Base-by-base conservation (phyloP, 2,888 invertebrate species). In the Pristionchus mayeri region DNA sequence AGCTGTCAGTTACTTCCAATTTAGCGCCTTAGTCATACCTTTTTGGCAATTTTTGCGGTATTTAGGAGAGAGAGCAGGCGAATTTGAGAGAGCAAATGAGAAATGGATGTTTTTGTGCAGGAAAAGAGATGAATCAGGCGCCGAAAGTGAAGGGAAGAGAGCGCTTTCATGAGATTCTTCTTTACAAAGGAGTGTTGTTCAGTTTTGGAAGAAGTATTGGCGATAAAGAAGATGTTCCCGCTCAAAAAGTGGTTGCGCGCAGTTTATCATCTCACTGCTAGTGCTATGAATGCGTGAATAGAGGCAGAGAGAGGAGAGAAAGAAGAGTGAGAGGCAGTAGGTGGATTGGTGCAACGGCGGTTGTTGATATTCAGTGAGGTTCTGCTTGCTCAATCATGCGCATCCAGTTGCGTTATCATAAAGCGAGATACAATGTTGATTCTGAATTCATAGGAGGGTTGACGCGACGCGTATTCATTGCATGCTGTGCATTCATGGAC, bases 241-340 rank as follows among this genome's bases (percentile, higher is more conserved):
- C n/a, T n/a, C n/a, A n/a, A n/a, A n/a, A n/a, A n/a, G n/a, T n/a
- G n/a, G n/a, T n/a, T n/a, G n/a, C n/a, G n/a, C n/a, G n/a, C n/a
- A n/a, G 44, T 44, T 44, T 44, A 13, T 44, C 44, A 44, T 44
- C 44, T 13, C 21, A 34, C 13, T 60, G 30, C 13, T 37, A 6
- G 18, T 30, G 71, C 71, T 71, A 71, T 71, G 71, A 71, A 71
- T 71, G 40, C 40, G 71, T 71, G 71, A 71, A 40, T 71, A n/a
- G 71, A 71, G 24, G 40, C 4, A 7, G 11, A n/a, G 71, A 40
- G 40, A 21, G 71, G 40, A 71, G 40, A 40, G 40, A 4, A n/a
- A 7, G 40, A n/a, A 71, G 63, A 6, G 44, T 44, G 44, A 44
- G 44, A 44, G 44, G 44, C 7, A 44, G 44, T 6, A 44, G 44